Conservation (phyloP, 2,113 vertebrate genomes). For the Dunckerocampus dactyliophorus region DNA sequence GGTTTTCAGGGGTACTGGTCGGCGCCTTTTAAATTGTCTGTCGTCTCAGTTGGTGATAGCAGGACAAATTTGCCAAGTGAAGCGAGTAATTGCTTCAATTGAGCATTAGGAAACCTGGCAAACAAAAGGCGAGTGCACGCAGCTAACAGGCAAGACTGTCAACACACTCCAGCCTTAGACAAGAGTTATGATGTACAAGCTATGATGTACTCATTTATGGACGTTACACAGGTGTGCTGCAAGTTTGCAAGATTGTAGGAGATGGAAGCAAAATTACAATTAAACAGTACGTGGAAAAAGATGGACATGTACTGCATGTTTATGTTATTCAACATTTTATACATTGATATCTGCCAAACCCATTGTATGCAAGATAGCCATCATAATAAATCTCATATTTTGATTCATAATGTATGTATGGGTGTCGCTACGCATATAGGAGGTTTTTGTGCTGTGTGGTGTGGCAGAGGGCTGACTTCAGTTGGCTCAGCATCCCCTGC, state of each 20-base stretch:
- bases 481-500: no score
- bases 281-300: neutral
- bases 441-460: no score
- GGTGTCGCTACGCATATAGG: no score
- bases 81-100: slow-evolving; percentile 71
- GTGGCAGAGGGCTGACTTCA: no score
- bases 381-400: no score
- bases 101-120: slow-evolving; percentile 55
- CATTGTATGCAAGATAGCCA: no score
- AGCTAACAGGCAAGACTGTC: slow-evolving; percentile 23
- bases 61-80: slow-evolving; percentile 70
- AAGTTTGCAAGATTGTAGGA: neutral
- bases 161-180: slow-evolving; percentile 11
- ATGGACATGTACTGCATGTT: neutral
- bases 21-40: slow-evolving; percentile 70
- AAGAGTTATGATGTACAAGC: slow-evolving; percentile 9
- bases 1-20: slow-evolving; percentile 61
- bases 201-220: no score
- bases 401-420: no score
- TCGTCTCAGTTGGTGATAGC: slow-evolving; percentile 54
- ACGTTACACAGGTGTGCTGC: no score
- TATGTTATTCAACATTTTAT: no score
- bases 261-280: no score
- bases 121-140: slow-evolving; percentile 47
- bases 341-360: no score